Conservation (phyloP, 2,797 vertebrate species). For the Aldrovandia affinis region DNA sequence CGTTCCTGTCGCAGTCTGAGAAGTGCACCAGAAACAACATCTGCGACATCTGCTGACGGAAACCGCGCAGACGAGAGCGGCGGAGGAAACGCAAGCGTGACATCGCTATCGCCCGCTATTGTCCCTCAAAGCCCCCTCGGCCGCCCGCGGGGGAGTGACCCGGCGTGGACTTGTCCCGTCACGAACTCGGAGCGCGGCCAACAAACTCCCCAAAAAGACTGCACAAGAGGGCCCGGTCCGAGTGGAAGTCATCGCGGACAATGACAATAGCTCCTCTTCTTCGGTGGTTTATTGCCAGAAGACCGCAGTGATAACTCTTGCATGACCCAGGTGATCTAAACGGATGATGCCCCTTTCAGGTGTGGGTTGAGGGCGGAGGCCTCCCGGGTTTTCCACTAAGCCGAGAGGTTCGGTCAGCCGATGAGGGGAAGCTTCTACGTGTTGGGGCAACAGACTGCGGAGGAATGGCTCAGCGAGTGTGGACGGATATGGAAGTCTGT, state of each 20-base stretch:
- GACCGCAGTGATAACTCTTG: neutral
- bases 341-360: constrained; percentile 14
- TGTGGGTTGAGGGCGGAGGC: neutral
- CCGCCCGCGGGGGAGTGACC: neutral
- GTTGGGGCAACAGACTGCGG: neutral
- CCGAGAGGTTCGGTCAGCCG: neutral
- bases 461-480: neutral
- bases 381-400: neutral
- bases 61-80: neutral
- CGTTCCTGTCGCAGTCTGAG: neutral
- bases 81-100: neutral
- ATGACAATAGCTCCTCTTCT: neutral
- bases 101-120: neutral
- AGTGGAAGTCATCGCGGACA: neutral
- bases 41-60: constrained; percentile 20
- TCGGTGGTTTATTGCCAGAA: neutral
- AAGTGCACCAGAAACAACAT: constrained; percentile 15
- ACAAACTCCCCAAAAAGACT: neutral
- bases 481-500: neutral
- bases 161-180: neutral
- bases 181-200: neutral
- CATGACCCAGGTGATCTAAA: neutral
- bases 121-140: neutral
- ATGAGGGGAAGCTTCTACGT: neutral
- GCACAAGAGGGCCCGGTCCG: neutral